Base-by-base conservation (phyloP, 2,888 invertebrate genomes). In the Drosophila niveifrons region DNA sequence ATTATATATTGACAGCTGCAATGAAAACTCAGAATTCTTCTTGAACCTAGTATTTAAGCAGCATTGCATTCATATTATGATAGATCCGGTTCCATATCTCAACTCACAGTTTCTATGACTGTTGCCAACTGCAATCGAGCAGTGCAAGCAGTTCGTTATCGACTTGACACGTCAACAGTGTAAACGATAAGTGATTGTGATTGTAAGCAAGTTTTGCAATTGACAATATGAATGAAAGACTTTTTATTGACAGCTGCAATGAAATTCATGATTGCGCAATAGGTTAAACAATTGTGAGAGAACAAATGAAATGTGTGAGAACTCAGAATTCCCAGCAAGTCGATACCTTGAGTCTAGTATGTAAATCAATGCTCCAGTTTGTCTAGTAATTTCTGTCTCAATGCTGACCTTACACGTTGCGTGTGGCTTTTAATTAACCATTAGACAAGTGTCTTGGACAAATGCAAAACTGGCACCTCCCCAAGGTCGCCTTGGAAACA, bases 361-460 rank as follows among this genome's bases (percentile, higher is more conserved):
- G 75, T 55, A 70, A 80, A 78, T 68, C 55, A 47, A 39, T 73
- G 82, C 53, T 78, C 79, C 59, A 76, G 58, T 75, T 83, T 67
- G 18, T 9, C 28, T 17, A 36, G 36, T 36, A 36, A 36, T 36
- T 36, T 36, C 36, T n/a, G 68, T 64, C 50, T 66, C 65, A 67
- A 64, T 52, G 59, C 44, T 75, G 71, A 79, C 71, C 85, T 68
- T 72, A 59, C 17, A 59, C 17, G 9, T 56, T 72, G 72, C 76
- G 78, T 86, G 57, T 46, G 64, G 47, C 63, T 67, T 68, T 63
- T 43, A 66, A 80, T 70, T 87, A 85, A 15, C 57, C 36, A 61
- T 31, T 66, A 44, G 56, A 53, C 56, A 17, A 39, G 36, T 66
- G 41, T 57, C 52, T 43, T 8, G 44, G 34, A 6, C 29, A 23